Conservation (phyloP, 2,888 invertebrate species). For the Eupithecia insigniata region DNA sequence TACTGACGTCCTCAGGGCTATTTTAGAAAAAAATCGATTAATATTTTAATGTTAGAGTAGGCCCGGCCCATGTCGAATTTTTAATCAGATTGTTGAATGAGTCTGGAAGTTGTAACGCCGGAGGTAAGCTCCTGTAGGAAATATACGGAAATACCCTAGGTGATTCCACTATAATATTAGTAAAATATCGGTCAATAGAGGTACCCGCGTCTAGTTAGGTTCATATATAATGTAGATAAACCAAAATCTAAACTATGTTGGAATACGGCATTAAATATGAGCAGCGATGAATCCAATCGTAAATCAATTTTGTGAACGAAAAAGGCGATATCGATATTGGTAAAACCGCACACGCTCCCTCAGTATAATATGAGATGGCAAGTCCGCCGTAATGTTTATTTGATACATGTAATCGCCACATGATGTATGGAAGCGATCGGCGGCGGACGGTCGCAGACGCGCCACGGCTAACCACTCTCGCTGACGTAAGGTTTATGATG, state of each 20-base stretch:
- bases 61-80: slow-evolving; percentile 58
- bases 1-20: slow-evolving; percentile 46
- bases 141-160: neutral
- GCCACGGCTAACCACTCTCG: slow-evolving; percentile 53
- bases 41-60: slow-evolving; percentile 50
- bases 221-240: neutral
- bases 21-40: slow-evolving; percentile 43
- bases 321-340: slow-evolving; percentile 70
- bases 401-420: slow-evolving; percentile 80
- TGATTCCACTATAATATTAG: neutral
- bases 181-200: neutral
- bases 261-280: slow-evolving; percentile 32
- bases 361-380: slow-evolving; percentile 66
- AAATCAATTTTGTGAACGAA: slow-evolving; percentile 65
- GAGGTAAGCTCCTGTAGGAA: slow-evolving; percentile 42
- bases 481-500: slow-evolving; percentile 74
- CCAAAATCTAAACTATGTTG: neutral
- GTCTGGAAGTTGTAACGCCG: slow-evolving; percentile 52
- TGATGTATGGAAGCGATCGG: slow-evolving; percentile 72
- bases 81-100: slow-evolving; percentile 63
- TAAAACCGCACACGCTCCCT: slow-evolving; percentile 62
- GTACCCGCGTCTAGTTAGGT: too few species aligned
- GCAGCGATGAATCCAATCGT: slow-evolving; percentile 59
- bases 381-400: slow-evolving; percentile 78
- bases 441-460: slow-evolving; percentile 47